A percentile compares a stretch with the other conserved stretches of the same genome.
phyloP scores from a whole-genome alignment of 2,113 vertebrate genomes.

The Mustelus asterias region DNA sequence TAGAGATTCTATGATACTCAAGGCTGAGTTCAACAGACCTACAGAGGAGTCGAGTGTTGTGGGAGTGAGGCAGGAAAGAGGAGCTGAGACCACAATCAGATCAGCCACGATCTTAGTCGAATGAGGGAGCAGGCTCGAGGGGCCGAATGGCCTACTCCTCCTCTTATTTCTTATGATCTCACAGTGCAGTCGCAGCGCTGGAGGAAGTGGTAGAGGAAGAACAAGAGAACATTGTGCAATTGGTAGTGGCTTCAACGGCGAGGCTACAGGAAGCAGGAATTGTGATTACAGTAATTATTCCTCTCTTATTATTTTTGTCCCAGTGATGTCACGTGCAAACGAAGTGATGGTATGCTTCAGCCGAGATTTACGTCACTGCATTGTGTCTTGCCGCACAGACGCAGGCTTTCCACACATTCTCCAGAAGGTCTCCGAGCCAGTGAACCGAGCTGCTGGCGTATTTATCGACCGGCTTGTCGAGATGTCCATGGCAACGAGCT shows the following conservation, averaged over 20 bases:
- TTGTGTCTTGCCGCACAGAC: background rate
- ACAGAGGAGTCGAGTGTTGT: background rate
- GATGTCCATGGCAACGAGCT: constrained; percentile 14
- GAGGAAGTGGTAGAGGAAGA: background rate
- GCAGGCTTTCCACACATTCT: background rate
- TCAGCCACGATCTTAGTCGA: background rate
- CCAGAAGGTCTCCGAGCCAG: background rate
- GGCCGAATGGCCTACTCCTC: background rate
- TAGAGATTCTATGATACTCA: too few species aligned
- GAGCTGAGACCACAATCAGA: background rate
- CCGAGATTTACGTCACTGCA: background rate
- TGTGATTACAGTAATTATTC: constrained; percentile 10
- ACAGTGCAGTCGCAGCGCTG: background rate
- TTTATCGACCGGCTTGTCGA: background rate
- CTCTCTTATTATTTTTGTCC: background rate
- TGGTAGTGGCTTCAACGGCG: background rate
- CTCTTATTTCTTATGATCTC: background rate
- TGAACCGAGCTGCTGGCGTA: background rate
- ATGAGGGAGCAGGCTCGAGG: background rate
- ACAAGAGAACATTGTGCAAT: background rate
- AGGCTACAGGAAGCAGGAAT: background rate
- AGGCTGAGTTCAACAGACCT: background rate
- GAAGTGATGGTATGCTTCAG: background rate
- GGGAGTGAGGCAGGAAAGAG: background rate
- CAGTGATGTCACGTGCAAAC: background rate